Percentiles rank a stretch among this genome's conserved stretches.
Conservation (phyloP, 2,888 invertebrate genomes). For the Diloba caeruleocephala region DNA sequence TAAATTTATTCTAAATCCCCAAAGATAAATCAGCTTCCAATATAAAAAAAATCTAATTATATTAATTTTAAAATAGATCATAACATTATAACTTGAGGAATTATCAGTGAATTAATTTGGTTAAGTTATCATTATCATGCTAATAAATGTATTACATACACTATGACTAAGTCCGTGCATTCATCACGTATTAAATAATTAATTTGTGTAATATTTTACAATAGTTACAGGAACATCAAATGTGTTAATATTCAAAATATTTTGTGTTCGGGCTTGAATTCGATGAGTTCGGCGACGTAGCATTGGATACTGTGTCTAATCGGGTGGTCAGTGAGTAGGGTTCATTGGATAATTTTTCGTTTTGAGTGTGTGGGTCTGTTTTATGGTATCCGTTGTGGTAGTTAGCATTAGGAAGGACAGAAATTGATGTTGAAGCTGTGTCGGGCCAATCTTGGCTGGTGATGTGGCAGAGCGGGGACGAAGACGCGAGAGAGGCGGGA, state of each 20-base stretch:
- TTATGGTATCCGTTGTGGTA: conserved; percentile 29
- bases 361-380: conserved; percentile 21
- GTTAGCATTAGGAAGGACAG: conserved; percentile 22
- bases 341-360: conserved; percentile 44
- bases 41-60: conserved; percentile 9
- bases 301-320: conserved; percentile 38
- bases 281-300: conserved; percentile 33
- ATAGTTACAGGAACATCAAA: conserved; percentile 49
- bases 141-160: conserved; percentile 38
- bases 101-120: conserved; percentile 29
- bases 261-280: conserved; percentile 39
- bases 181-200: conserved; percentile 27
- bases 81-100: conserved; percentile 25
- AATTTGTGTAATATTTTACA: conserved; percentile 21
- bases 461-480: conserved; percentile 45
- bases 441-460: conserved; percentile 43
- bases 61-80: conserved; percentile 26
- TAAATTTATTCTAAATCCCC: conserved; percentile 26
- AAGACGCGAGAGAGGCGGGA: conserved; percentile 73
- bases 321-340: conserved; percentile 43
- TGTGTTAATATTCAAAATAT: conserved; percentile 50
- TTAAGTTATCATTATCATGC: conserved; percentile 18
- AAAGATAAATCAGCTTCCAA: conserved; percentile 24
- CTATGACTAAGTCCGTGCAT: conserved; percentile 37
- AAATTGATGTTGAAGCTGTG: conserved; percentile 24